Conservation (phyloP, 2,888 invertebrate species). For the Pycnomerus fuliginosus region DNA sequence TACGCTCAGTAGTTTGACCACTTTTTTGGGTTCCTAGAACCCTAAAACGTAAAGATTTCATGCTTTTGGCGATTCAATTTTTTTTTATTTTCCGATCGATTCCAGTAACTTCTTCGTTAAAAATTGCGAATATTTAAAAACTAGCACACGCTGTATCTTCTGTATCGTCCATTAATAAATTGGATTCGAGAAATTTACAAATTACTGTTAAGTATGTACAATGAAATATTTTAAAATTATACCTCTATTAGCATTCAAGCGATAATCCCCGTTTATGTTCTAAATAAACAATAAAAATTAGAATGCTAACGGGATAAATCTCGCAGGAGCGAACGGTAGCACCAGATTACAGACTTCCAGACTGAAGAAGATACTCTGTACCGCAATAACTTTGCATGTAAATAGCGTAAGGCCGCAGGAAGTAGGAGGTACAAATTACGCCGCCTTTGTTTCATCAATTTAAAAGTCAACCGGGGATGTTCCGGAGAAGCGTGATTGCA, state of each 20-base stretch:
- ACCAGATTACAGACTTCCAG: conserved; percentile 18
- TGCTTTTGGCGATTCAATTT: too few relatives aligned
- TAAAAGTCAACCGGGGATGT: conserved; percentile 29
- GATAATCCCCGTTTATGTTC: conserved; percentile 15
- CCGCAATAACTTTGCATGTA: conserved; percentile 38
- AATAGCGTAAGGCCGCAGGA: conserved; percentile 34
- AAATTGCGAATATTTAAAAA: too few relatives aligned
- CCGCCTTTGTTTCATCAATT: conserved; percentile 36
- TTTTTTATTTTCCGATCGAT: too few relatives aligned
- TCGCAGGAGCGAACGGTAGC: conserved; percentile 18
- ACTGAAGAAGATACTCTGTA: conserved; percentile 31
- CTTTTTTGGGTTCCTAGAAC: too few relatives aligned
- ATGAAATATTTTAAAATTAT: too few relatives aligned
- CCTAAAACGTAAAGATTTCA: too few relatives aligned
- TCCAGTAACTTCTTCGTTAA: too few relatives aligned
- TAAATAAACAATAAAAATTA: conserved; percentile 26
- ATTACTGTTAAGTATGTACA: too few relatives aligned
- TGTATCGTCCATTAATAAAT: too few relatives aligned
- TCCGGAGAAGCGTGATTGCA: conserved; percentile 19
- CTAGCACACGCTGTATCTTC: too few relatives aligned
- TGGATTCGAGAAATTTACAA: too few relatives aligned
- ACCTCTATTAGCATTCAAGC: conserved; percentile 15
- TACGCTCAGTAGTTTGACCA: too few relatives aligned
- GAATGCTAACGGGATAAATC: conserved; percentile 28
- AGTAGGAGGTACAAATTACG: conserved; percentile 34